Evolutionary conservation across 2,797 vertebrate genomes (phyloP), one percentile per base, ranked within the genome.

Genomic region (Distichodus sexfasciatus): DNA sequence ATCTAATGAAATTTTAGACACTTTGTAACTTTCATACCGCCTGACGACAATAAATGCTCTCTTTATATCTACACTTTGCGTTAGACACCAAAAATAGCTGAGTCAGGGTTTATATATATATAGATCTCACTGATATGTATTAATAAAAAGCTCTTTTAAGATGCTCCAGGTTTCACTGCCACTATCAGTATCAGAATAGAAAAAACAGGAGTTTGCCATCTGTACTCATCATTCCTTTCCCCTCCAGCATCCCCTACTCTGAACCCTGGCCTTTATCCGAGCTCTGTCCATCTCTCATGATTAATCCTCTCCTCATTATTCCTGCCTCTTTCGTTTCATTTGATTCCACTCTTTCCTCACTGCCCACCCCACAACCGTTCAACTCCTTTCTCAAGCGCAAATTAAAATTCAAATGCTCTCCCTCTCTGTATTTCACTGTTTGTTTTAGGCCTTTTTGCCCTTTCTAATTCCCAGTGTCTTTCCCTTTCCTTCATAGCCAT

Each of bases 391-490:
- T 58, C 59, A 41, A 60, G 15, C 44, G 51, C 33, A 62, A 61
- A 76, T 78, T 80, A 50, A 74, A 66, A 81, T 81, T 71, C 79
- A 54, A 66, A 68, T 4, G 41, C 71, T 68, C 63, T 71, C 41
- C 28, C 55, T 63, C 54, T 54, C 50, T 69, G 47, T 69, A 61
- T 40, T 71, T 71, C 33, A 44, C 68, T 76, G 51, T 74, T 76
- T 81, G 79, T 80, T 78, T 74, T 76, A 36, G 59, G 72, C 26
- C 68, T 72, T 79, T 69, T 55, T 62, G n/a, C 28, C 66, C 43
- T 71, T 59, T 71, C 40, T 67, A n/a, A 38, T 63, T 72, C 75
- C 57, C 66, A 47, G 57, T 63, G 58, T 67, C 29, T 69, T 64
- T 60, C 59, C 58, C 38, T 36, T 40, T 54, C 23, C 65, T 69